Evolutionary conservation across 2,888 invertebrate genomes (phyloP), one percentile per base, ranked within the genome.

Genomic region (Sesamia inferens): DNA sequence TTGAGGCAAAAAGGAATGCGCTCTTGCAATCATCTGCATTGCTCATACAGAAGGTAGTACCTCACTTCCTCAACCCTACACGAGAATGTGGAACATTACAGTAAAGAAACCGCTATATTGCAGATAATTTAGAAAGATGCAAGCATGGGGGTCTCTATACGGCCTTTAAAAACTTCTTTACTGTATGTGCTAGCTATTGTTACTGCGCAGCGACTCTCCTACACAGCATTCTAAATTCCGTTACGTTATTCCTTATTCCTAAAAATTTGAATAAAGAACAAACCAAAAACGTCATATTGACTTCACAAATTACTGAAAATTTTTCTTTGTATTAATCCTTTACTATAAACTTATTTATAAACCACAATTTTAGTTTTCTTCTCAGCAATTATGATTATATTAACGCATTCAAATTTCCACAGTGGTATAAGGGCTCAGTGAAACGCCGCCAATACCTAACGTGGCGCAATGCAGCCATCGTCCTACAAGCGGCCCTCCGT

Each of bases 401-500:
- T 3, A 59, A 65, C 19, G 14, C 10, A 13, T 44, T 10, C 1
- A 4, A 19, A 22, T 0, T 10, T 64, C 65, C 51, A 3, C 90
- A 96, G 95, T 95, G 96, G 92, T 98, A 98, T 97, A 97, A 97
- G 85, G 97, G 97, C 63, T 97, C 97, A 85, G 91, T 97, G 44
- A 96, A 97, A 66, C 96, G 97, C 16, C 97, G 97, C 85, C 97
- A 98, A 81, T 99, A 97, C 93, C 82, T 96, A 42, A 96, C 96
- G 85, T 97, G 97, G 88, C 97, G 97, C 61, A 96, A 94, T 72
- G 98, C 99, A 0, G 97, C 97, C 0, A 90, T 98, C 39, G 97
- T 97, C 68, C 97, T 99, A 66, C 99, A 99, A 90, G 98, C 98
- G 85, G 98, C 98, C 19, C 98, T 98, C 92, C 97, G 97, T 80